These are phyloP conservation scores for Lithophane semibrunnea DNA, from an alignment of 2,888 invertebrate genomes.

Conservation along the genomic window DNA sequence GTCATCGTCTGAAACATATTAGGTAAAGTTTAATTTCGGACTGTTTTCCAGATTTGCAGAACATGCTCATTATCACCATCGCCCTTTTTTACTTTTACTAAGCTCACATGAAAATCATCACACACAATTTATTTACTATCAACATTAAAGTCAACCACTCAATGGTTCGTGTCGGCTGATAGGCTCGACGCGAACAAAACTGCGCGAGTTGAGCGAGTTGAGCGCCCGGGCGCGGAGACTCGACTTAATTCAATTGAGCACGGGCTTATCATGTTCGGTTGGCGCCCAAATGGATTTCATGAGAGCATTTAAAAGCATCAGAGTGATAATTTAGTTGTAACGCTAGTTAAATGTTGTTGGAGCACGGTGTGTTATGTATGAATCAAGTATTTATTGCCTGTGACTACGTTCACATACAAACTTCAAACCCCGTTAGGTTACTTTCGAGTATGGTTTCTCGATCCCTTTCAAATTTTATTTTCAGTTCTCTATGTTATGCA, in stretches of 20 bases:
- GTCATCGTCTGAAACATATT: not conserved
- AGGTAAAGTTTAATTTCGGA: not conserved
- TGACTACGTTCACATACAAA: not conserved
- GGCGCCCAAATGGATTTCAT: slow-evolving; percentile 61
- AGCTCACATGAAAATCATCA: slow-evolving; percentile 13
- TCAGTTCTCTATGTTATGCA: not conserved
- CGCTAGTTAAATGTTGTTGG: slow-evolving; percentile 52
- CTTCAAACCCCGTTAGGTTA: not conserved
- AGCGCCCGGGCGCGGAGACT: slow-evolving; percentile 53
- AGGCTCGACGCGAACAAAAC: slow-evolving; percentile 42
- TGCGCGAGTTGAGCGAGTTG: slow-evolving; percentile 42
- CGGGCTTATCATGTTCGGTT: slow-evolving; percentile 65
- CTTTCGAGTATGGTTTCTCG: not conserved
- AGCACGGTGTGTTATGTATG: slow-evolving; percentile 8
- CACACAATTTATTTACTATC: slow-evolving; percentile 39
- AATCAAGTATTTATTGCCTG: not conserved
- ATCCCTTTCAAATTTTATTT: not conserved
- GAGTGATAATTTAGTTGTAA: slow-evolving; percentile 57
- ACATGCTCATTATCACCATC: not conserved
- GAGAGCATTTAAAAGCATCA: slow-evolving; percentile 62
- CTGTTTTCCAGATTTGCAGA: too few species aligned
- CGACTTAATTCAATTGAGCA: slow-evolving; percentile 67
- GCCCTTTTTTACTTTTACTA: too few species aligned
- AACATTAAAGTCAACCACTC: slow-evolving; percentile 38
- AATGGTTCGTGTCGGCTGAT: slow-evolving; percentile 51